phyloP scores from a whole-genome alignment of 2,797 vertebrate genomes.

The Eulemur coronatus region DNA sequence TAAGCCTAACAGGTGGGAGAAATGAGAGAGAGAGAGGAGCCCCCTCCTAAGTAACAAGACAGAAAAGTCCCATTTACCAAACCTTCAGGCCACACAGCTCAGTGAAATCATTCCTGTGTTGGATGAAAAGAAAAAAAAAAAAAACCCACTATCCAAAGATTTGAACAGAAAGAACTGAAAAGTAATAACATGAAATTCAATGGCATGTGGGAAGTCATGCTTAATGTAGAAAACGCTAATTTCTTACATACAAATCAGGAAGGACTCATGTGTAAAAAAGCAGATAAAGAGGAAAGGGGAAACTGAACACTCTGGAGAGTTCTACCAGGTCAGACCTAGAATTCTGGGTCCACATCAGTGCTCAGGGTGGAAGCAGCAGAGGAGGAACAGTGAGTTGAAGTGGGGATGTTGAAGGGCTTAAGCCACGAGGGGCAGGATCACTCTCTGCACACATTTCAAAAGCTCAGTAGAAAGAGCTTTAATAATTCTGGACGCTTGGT shows the following conservation, averaged over 20 bases:
- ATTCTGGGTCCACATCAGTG: not conserved
- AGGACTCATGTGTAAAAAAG: not conserved
- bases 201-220: not conserved
- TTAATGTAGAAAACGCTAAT: not conserved
- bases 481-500: not conserved
- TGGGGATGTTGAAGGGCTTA: not conserved
- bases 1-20: not conserved
- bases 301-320: not conserved
- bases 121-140: not conserved
- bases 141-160: not conserved
- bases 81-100: not conserved
- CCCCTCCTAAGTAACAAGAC: not conserved
- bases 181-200: not conserved
- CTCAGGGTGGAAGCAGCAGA: rapidly evolving
- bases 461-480: not conserved
- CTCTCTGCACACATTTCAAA: not conserved
- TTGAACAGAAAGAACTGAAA: not conserved
- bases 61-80: not conserved
- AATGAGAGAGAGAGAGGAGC: not conserved
- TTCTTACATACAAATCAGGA: not conserved
- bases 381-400: not conserved
- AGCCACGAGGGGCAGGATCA: no score
- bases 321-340: not conserved
- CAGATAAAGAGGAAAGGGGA: not conserved
- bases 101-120: not conserved